Conservation (phyloP, 1,140 invertebrate genomes). For the Zelostemma sp. region DNA sequence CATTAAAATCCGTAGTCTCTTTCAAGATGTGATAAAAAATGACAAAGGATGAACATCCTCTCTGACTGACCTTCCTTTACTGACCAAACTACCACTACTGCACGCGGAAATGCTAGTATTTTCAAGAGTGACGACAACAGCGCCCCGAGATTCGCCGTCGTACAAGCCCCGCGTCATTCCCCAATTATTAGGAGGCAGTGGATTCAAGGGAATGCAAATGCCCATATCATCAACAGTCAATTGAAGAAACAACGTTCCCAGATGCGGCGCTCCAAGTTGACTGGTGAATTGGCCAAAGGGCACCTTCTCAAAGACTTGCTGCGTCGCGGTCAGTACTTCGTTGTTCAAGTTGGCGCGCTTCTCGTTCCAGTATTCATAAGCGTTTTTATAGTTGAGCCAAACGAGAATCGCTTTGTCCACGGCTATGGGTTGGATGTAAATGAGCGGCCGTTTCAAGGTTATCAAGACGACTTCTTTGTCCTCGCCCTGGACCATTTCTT, state of each 20-base stretch:
- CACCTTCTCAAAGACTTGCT: conserved; percentile 82
- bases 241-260: conserved; percentile 93
- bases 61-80: conserved; percentile 73
- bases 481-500: conserved; percentile 89
- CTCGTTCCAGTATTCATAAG: conserved; percentile 99
- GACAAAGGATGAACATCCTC: background rate
- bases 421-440: conserved; percentile 95
- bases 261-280: conserved; percentile 78
- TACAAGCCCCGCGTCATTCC: conserved; percentile 75
- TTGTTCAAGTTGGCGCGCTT: conserved; percentile 90
- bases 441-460: conserved; percentile 88
- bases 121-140: conserved; percentile 94
- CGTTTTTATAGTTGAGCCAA: conserved; percentile 98
- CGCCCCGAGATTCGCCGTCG: conserved; percentile 86
- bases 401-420: conserved; percentile 97
- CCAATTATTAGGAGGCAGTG: conserved; percentile 78
- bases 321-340: conserved; percentile 86
- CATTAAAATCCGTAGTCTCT: background rate
- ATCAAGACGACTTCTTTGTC: conserved; percentile 96
- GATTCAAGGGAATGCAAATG: conserved; percentile 93
- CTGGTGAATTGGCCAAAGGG: conserved; percentile 83
- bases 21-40: too few species aligned
- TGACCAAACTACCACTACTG: conserved; percentile 81
- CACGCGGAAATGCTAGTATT: conserved; percentile 93
- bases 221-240: conserved; percentile 97